These are phyloP conservation scores for Myrmecophaga tridactyla DNA, from an alignment of 2,113 vertebrate species.

Conservation along the genomic window DNA sequence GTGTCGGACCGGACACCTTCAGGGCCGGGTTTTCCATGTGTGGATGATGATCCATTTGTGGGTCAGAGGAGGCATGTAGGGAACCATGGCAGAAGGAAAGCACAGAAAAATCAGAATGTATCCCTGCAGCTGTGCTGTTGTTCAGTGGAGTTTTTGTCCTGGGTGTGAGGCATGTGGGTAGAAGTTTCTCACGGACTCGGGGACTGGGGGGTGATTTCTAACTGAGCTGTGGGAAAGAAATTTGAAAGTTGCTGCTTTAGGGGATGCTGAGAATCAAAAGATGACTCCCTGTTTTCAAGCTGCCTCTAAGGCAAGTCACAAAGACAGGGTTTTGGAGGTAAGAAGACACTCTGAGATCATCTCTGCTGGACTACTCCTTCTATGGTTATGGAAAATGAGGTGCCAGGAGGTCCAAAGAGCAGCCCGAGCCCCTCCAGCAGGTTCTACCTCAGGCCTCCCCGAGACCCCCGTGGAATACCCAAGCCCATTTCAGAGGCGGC, in stretches of 20 bases:
- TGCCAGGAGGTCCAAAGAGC: fast-evolving
- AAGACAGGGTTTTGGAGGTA: neutral
- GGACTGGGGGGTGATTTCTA: neutral
- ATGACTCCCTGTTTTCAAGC: neutral
- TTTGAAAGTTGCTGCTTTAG: neutral
- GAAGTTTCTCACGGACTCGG: fast-evolving
- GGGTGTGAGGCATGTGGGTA: fast-evolving
- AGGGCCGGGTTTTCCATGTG: neutral
- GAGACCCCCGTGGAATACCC: neutral
- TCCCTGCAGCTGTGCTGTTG: fast-evolving
- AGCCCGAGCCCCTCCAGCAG: neutral
- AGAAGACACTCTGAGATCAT: neutral
- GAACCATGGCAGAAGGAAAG: neutral
- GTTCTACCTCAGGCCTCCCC: neutral
- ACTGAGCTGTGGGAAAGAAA: neutral
- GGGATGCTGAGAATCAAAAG: neutral
- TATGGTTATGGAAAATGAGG: neutral
- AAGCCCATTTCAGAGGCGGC: neutral
- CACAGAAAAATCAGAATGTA: neutral
- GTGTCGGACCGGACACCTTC: fast-evolving
- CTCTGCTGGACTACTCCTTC: neutral
- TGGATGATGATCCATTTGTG: fast-evolving
- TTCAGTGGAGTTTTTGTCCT: neutral
- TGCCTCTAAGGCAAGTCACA: neutral
- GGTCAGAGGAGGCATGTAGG: neutral